Percentiles rank a stretch among this genome's conserved stretches.
Evolutionary conservation across 2,797 vertebrate genomes (phyloP).

Genomic region (Masticophis lateralis): DNA sequence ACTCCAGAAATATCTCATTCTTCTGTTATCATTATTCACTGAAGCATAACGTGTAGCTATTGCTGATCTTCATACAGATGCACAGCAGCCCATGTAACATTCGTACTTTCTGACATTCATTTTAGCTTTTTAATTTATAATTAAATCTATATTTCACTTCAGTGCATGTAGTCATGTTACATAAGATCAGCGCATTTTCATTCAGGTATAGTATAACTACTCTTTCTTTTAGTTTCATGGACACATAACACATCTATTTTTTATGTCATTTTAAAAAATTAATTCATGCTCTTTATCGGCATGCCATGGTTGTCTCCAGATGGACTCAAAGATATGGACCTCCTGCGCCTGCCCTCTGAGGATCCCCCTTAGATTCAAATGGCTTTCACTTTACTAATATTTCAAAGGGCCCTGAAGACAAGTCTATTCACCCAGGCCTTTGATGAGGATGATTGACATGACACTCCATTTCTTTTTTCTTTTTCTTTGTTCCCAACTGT

Average conservation of each 20-base stretch:
- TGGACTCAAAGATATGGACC: neutral
- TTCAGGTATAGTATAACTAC: neutral
- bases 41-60: neutral
- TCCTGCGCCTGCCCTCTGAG: neutral
- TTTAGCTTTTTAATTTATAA: neutral
- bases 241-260: neutral
- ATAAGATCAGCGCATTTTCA: neutral
- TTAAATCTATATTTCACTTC: neutral
- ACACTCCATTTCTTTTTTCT: neutral
- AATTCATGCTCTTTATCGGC: neutral
- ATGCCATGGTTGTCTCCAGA: neutral
- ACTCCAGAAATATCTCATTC: neutral
- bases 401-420: neutral
- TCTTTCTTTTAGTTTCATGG: neutral
- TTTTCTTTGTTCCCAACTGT: neutral
- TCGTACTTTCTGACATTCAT: neutral
- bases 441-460: neutral
- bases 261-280: neutral
- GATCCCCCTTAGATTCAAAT: neutral
- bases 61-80: neutral
- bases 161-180: too few species aligned
- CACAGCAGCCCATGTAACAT: neutral
- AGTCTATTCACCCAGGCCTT: neutral
- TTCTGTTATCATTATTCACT: neutral
- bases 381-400: neutral